Evolutionary conservation across 2,888 invertebrate genomes (phyloP).

Genomic region (Acleris emargana): DNA sequence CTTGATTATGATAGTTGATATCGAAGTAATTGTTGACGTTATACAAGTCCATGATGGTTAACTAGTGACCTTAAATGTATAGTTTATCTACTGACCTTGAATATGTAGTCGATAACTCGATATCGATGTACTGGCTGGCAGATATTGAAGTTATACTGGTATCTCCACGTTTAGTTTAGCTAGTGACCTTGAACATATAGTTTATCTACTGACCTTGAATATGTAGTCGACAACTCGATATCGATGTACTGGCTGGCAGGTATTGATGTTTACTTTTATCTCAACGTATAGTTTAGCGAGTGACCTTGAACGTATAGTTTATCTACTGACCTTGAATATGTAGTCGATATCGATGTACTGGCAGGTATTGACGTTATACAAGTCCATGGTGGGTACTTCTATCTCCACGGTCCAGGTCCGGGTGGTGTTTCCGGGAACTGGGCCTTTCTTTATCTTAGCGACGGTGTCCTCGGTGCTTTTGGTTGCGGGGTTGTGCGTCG

Average conservation of each 20-base stretch:
- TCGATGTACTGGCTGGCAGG: no score
- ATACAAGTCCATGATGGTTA: no score
- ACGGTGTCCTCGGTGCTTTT: constrained; percentile 49
- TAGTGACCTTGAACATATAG: no score
- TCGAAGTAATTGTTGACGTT: no score
- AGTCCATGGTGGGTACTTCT: constrained; percentile 87
- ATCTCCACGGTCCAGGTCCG: constrained; percentile 86
- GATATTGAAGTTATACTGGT: constrained; percentile 83
- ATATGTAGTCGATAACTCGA: constrained; percentile 86
- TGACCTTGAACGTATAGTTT: neutral
- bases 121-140: constrained; percentile 87
- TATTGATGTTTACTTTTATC: no score
- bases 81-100: constrained; percentile 63
- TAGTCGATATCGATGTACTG: constrained; percentile 87
- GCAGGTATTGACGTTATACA: constrained; percentile 87
- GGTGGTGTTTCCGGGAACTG: constrained; percentile 82
- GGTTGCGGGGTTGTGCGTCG: constrained; percentile 49
- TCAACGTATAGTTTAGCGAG: no score
- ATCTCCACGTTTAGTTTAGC: constrained; percentile 71
- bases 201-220: no score
- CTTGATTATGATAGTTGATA: no score
- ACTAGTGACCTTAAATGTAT: no score
- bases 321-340: constrained; percentile 71
- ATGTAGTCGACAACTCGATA: no score
- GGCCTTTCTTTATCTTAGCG: constrained; percentile 73